Conservation (phyloP, 2,797 vertebrate species). For the Sciurus vulgaris region DNA sequence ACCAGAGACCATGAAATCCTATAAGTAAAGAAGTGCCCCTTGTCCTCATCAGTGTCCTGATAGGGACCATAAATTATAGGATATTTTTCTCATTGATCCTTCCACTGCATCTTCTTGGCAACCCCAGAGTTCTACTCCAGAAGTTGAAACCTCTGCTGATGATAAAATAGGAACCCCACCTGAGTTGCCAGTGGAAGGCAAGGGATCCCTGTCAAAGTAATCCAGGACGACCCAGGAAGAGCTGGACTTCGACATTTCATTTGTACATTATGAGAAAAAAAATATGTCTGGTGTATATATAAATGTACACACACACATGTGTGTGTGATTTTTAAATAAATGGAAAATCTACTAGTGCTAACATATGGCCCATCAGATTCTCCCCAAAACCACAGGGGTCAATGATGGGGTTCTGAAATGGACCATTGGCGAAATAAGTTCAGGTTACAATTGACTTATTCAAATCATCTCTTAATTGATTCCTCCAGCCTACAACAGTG, state of each 20-base stretch:
- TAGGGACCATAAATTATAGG: neutral
- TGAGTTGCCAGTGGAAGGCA: neutral
- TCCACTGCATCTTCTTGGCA: neutral
- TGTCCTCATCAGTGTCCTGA: neutral
- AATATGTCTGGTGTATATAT: too few species aligned
- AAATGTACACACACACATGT: neutral
- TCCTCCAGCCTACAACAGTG: neutral
- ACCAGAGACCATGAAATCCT: neutral
- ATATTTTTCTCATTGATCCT: neutral
- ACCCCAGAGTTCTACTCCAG: neutral
- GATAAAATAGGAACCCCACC: neutral
- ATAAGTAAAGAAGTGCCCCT: neutral
- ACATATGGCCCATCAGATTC: neutral
- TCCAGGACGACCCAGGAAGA: neutral
- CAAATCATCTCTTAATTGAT: neutral
- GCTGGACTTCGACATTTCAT: neutral
- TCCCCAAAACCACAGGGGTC: neutral
- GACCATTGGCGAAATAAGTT: neutral
- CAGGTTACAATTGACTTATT: neutral
- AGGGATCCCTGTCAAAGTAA: neutral
- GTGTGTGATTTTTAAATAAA: neutral
- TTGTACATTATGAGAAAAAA: neutral
- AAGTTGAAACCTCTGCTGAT: neutral
- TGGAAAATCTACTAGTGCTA: neutral
- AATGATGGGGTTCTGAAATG: neutral